Evolutionary conservation across 2,797 vertebrate species (phyloP).

Genomic region (Harpagifer antarcticus): DNA sequence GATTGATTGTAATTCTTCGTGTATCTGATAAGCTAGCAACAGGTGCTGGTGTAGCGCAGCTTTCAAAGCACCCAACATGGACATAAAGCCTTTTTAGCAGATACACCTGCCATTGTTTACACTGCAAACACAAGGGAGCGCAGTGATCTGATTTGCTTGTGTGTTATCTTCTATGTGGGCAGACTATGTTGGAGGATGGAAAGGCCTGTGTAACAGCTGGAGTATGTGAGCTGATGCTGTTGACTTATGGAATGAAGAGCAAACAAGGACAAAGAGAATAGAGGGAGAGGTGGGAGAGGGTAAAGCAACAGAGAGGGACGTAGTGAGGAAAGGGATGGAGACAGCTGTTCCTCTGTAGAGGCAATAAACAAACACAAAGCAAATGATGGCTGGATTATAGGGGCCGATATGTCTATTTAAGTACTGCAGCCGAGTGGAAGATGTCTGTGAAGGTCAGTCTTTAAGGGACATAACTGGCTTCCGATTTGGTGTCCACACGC

Average conservation of each 20-base stretch:
- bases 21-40: slow-evolving; percentile 52
- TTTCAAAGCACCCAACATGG: slow-evolving; percentile 43
- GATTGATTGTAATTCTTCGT: slow-evolving; percentile 39
- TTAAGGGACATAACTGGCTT: slow-evolving; percentile 26
- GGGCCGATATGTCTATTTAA: slow-evolving; percentile 59
- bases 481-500: slow-evolving; percentile 34
- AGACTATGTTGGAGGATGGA: slow-evolving; percentile 37
- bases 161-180: slow-evolving; percentile 55
- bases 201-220: slow-evolving; percentile 75
- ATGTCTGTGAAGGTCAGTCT: slow-evolving; percentile 43
- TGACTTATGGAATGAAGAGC: slow-evolving; percentile 75
- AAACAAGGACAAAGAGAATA: slow-evolving; percentile 74
- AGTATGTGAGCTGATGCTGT: slow-evolving; percentile 67
- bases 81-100: slow-evolving; percentile 61
- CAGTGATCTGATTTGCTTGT: slow-evolving; percentile 68
- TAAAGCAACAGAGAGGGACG: slow-evolving; percentile 46
- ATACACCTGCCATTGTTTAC: slow-evolving; percentile 63
- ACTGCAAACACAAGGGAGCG: slow-evolving; percentile 64
- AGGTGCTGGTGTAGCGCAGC: slow-evolving; percentile 48
- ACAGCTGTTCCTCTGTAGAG: slow-evolving; percentile 74
- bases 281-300: slow-evolving; percentile 34
- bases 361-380: slow-evolving; percentile 69
- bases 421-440: slow-evolving; percentile 49
- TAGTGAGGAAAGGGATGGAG: slow-evolving; percentile 50
- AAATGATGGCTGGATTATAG: slow-evolving; percentile 58